Evolutionary conservation across 2,888 invertebrate species (phyloP).

Genomic region (Stenodema calcarata): DNA sequence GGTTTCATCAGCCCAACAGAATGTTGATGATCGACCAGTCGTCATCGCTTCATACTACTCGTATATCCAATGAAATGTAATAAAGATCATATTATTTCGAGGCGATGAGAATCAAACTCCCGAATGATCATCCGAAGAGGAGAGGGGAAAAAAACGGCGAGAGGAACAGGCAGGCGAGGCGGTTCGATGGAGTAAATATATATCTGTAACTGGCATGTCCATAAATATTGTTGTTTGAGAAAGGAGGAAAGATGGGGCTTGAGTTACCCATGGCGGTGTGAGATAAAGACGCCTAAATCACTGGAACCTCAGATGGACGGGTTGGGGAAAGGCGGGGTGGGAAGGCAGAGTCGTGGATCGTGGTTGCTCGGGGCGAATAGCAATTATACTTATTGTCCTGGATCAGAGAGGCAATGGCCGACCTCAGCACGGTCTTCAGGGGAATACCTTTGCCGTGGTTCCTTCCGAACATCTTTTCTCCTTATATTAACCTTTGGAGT

Average conservation of each 20-base stretch:
- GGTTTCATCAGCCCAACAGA: neutral
- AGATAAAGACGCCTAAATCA: slow-evolving; percentile 48
- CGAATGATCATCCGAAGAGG: neutral
- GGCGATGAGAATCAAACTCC: neutral
- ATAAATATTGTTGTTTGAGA: slow-evolving; percentile 20
- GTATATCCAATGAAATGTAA: neutral
- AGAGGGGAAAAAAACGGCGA: neutral
- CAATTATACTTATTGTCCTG: slow-evolving; percentile 51
- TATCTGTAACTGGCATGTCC: slow-evolving; percentile 25
- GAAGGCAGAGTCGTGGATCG: slow-evolving; percentile 24
- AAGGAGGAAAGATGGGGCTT: slow-evolving; percentile 15
- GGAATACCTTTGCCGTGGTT: slow-evolving; percentile 20
- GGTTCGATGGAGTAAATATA: slow-evolving; percentile 10
- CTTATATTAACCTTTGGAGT: neutral
- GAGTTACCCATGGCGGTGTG: slow-evolving; percentile 31
- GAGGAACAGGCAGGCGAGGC: neutral
- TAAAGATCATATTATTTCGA: neutral
- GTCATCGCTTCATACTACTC: neutral
- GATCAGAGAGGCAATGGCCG: slow-evolving; percentile 49
- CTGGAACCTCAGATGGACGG: slow-evolving; percentile 29
- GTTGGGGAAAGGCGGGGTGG: neutral
- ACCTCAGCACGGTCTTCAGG: slow-evolving; percentile 41
- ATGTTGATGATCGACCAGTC: neutral
- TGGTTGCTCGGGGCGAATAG: slow-evolving; percentile 49
- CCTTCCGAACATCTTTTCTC: slow-evolving; percentile 8